These are phyloP conservation scores for Rhopalosiphum padi DNA, from an alignment of 1,140 invertebrate genomes.

Conservation along the genomic window DNA sequence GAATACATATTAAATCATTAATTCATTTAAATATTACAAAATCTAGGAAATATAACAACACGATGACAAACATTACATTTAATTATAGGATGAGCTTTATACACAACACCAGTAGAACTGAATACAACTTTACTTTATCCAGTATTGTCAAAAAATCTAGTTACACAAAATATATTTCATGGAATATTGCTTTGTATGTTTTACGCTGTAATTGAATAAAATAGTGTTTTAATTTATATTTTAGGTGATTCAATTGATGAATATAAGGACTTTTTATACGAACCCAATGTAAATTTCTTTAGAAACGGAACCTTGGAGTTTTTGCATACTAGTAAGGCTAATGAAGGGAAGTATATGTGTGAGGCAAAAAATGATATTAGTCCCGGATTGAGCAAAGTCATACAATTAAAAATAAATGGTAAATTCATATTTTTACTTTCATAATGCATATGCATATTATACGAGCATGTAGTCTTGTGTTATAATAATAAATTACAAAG, in stretches of 20 bases:
- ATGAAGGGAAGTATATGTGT: conserved; percentile 90
- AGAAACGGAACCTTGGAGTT: conserved; percentile 83
- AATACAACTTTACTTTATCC: not conserved
- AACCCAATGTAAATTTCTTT: conserved; percentile 76
- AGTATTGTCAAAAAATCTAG: not conserved
- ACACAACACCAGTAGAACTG: not conserved
- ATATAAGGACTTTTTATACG: conserved; percentile 83
- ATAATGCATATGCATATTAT: not conserved
- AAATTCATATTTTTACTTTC: conserved; percentile 62
- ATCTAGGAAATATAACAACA: no score
- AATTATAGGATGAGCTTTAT: not conserved
- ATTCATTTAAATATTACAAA: no score
- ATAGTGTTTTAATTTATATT: conserved; percentile 26
- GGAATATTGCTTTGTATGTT: not conserved
- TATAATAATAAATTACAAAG: conserved; percentile 64
- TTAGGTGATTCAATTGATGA: conserved; percentile 78
- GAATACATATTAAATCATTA: not conserved
- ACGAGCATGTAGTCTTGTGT: conserved; percentile 57
- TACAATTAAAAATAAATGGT: conserved; percentile 87
- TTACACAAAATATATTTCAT: not conserved
- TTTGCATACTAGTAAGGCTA: conserved; percentile 80
- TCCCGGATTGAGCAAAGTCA: conserved; percentile 84
- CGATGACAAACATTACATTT: no score
- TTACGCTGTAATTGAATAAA: not conserved
- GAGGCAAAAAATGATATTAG: conserved; percentile 91